A percentile compares a stretch with the other conserved stretches of the same genome.
These are phyloP conservation scores for Bellardia bayeri DNA, from an alignment of 2,888 invertebrate species.

Conservation along the genomic window DNA sequence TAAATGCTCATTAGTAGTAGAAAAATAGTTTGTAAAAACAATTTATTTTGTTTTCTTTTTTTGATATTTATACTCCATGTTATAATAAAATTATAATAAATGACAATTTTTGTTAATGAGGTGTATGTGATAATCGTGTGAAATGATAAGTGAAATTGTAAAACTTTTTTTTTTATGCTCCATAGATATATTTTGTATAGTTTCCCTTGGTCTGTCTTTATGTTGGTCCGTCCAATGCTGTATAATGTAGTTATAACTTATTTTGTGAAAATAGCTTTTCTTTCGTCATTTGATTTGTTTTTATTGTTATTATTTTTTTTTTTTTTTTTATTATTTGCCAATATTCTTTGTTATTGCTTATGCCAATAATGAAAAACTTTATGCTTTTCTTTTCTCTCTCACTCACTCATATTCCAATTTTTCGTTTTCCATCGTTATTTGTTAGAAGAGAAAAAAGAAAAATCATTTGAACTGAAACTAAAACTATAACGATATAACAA, in stretches of 20 bases:
- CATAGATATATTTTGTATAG: not conserved
- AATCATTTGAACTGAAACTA: conserved; percentile 34
- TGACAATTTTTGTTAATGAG: conserved; percentile 69
- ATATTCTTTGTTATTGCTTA: not conserved
- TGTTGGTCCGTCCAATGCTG: not conserved
- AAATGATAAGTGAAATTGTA: conserved; percentile 68
- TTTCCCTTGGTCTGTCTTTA: conserved; percentile 15
- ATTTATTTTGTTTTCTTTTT: not conserved
- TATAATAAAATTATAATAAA: conserved; percentile 63
- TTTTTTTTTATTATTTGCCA: not conserved
- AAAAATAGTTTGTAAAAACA: not conserved
- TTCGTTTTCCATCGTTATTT: not conserved
- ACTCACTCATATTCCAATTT: not conserved
- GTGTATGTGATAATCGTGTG: conserved; percentile 69
- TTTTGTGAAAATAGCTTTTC: conserved; percentile 50
- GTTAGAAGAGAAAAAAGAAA: not conserved
- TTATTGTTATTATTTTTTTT: conserved; percentile 20
- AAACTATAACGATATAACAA: conserved; percentile 42
- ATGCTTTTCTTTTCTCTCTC: not conserved
- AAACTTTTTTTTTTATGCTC: conserved; percentile 52
- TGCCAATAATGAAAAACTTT: conserved; percentile 56
- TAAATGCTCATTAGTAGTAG: too few species aligned
- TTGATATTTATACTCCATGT: not conserved
- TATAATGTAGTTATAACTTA: conserved; percentile 28
- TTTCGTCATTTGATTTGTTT: conserved; percentile 34